Conservation (phyloP, 2,113 vertebrate genomes). For the Centropristis striata region DNA sequence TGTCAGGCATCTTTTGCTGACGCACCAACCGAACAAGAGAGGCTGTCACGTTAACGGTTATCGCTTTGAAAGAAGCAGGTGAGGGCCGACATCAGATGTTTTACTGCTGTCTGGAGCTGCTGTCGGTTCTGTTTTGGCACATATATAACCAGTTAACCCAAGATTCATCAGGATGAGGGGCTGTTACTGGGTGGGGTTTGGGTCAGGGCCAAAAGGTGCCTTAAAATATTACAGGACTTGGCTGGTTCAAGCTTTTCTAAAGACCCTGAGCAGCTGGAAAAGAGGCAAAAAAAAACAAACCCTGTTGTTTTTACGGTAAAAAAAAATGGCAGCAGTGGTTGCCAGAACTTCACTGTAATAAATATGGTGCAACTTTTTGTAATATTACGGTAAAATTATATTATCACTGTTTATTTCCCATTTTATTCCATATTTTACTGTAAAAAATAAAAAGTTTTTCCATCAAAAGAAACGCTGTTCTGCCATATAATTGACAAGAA, state of each 20-base stretch:
- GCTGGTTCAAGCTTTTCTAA: background rate
- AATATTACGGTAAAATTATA: too few species aligned
- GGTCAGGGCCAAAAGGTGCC: background rate
- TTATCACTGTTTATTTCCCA: too few species aligned
- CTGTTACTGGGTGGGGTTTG: slow-evolving; percentile 19
- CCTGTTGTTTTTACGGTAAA: too few species aligned
- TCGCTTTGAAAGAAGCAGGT: slow-evolving; percentile 21
- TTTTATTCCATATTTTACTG: too few species aligned
- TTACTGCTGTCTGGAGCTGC: background rate
- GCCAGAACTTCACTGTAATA: too few species aligned
- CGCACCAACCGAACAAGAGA: slow-evolving; percentile 36
- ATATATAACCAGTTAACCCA: background rate
- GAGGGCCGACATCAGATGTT: slow-evolving; percentile 11
- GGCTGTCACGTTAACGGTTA: slow-evolving; percentile 10
- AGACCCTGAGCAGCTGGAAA: background rate
- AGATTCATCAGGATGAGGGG: background rate
- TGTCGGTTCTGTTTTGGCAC: background rate
- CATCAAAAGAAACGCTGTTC: too few species aligned
- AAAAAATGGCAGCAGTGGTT: too few species aligned
- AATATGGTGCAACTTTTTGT: too few species aligned
- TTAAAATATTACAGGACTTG: background rate
- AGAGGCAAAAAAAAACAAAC: too few species aligned
- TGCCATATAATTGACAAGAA: too few species aligned
- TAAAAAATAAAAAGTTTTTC: too few species aligned
- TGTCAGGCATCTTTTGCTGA: slow-evolving; percentile 59